Evolutionary conservation across 1,140 invertebrate genomes (phyloP).

Genomic region (Dreissena polymorpha): DNA sequence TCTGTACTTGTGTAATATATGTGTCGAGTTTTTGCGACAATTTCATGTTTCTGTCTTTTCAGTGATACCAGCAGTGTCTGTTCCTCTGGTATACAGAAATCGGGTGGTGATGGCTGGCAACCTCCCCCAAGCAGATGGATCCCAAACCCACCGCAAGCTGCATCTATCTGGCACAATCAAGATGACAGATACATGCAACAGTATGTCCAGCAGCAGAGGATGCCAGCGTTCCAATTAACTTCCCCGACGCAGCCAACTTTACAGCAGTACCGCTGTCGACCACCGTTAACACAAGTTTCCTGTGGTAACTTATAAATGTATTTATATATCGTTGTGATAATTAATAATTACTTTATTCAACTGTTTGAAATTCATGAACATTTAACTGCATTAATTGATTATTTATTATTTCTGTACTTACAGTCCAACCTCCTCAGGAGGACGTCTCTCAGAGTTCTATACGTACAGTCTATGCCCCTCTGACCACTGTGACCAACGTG

Average conservation of each 20-base stretch:
- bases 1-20: not conserved
- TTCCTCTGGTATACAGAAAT: too few species aligned
- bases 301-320: not conserved
- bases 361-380: slow-evolving; percentile 7
- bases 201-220: slow-evolving; percentile 2
- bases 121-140: too few species aligned
- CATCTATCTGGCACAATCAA: slow-evolving; percentile 4
- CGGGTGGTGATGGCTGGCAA: too few species aligned
- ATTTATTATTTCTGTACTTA: slow-evolving; percentile 13
- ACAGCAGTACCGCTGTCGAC: not conserved
- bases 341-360: not conserved
- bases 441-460: not conserved
- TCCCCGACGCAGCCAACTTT: not conserved
- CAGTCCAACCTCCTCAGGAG: not conserved
- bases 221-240: slow-evolving; percentile 5
- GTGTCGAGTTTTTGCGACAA: not conserved
- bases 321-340: not conserved
- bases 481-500: not conserved
- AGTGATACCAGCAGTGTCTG: not conserved
- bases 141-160: not conserved
- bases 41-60: slow-evolving; percentile 7
- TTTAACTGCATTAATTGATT: not conserved
- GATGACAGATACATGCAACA: slow-evolving; percentile 3
- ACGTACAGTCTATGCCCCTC: not conserved
- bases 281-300: not conserved